phyloP scores from a whole-genome alignment of 2,888 invertebrate species.

The Chesias legatella region DNA sequence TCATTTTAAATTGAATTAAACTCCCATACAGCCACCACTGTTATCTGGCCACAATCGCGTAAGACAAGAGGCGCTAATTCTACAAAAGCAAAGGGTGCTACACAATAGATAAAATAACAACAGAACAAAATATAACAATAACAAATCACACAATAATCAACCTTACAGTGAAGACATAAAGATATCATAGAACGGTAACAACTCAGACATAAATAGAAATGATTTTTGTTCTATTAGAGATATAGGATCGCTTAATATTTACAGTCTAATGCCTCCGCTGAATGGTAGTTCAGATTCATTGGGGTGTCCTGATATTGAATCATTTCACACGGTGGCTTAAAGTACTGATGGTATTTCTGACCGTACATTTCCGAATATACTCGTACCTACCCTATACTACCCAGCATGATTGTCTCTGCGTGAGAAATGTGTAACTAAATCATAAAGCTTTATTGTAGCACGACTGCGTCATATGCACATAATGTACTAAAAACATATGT shows the following conservation, averaged over 20 bases:
- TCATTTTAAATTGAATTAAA: conserved; percentile 54
- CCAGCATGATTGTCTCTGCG: too few relatives aligned
- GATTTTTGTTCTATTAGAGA: conserved; percentile 51
- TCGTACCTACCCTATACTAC: not conserved
- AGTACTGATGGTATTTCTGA: too few relatives aligned
- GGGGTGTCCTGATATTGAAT: conserved; percentile 37
- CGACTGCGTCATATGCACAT: too few relatives aligned
- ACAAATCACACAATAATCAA: conserved; percentile 26
- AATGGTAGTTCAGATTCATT: conserved; percentile 54
- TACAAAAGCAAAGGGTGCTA: conserved; percentile 70
- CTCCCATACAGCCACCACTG: conserved; percentile 52
- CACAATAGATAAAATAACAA: conserved; percentile 56
- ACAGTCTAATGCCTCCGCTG: conserved; percentile 67
- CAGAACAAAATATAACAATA: conserved; percentile 18
- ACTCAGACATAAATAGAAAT: conserved; percentile 33
- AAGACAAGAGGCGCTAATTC: conserved; percentile 64
- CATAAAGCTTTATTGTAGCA: too few relatives aligned
- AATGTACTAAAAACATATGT: too few relatives aligned
- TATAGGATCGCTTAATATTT: conserved; percentile 73
- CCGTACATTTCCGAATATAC: not conserved
- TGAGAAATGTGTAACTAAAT: too few relatives aligned
- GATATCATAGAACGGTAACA: conserved; percentile 10
- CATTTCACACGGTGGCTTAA: conserved; percentile 22
- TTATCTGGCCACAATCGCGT: conserved; percentile 66
- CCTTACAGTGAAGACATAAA: conserved; percentile 32